Percentiles rank a stretch among this genome's conserved stretches.
phyloP scores from a whole-genome alignment of 2,888 invertebrate species.

The Xestia xanthographa region DNA sequence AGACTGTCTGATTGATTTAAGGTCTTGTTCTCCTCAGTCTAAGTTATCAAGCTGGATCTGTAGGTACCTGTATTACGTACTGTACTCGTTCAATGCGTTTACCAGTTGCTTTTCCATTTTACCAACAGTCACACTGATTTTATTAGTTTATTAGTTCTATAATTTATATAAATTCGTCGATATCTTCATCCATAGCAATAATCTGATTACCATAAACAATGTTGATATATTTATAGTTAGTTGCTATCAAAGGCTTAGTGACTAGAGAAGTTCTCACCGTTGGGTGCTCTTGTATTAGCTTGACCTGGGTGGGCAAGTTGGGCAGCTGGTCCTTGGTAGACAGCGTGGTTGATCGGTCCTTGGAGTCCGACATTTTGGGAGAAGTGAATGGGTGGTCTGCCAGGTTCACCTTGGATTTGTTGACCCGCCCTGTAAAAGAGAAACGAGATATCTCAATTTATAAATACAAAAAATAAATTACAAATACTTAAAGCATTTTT shows the following conservation, averaged over 20 bases:
- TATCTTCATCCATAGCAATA: background rate
- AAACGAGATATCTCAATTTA: background rate
- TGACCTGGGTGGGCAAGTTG: constrained; percentile 61
- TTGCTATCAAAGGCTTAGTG: background rate
- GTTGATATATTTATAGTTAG: background rate
- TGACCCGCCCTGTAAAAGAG: constrained; percentile 61
- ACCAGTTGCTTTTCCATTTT: background rate
- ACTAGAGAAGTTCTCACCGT: constrained; percentile 33
- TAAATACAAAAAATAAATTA: too few relatives aligned
- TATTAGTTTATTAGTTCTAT: background rate
- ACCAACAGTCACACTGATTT: background rate
- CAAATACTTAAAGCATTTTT: background rate
- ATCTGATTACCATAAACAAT: background rate
- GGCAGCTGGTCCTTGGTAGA: constrained; percentile 60
- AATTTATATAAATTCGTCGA: background rate
- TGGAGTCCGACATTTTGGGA: constrained; percentile 76
- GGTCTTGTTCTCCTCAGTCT: background rate
- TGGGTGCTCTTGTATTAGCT: constrained; percentile 35
- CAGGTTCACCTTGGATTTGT: constrained; percentile 62
- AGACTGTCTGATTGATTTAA: background rate
- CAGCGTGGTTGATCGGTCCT: constrained; percentile 64
- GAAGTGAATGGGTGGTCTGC: constrained; percentile 66
- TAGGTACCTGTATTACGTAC: background rate
- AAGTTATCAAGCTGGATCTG: background rate
- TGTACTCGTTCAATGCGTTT: background rate